These are phyloP conservation scores for Melieria omissa DNA, from an alignment of 2,888 invertebrate genomes.

Conservation along the genomic window DNA sequence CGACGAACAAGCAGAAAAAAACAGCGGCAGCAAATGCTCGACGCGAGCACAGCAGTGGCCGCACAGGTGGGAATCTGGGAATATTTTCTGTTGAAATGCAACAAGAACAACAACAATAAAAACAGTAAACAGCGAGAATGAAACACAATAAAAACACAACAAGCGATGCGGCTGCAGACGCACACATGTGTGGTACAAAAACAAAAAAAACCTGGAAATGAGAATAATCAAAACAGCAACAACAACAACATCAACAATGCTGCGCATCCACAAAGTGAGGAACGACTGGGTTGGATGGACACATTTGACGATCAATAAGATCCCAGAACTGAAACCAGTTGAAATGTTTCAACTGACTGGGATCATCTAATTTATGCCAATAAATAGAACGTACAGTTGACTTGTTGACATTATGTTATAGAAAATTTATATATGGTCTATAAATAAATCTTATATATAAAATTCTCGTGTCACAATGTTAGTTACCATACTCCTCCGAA, in stretches of 20 bases:
- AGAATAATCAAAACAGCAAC: slow-evolving; percentile 14
- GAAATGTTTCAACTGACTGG: too few relatives aligned
- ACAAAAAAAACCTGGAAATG: background rate
- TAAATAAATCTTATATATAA: too few relatives aligned
- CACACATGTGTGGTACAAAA: slow-evolving; percentile 9
- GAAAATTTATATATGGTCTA: too few relatives aligned
- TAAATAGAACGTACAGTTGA: too few relatives aligned
- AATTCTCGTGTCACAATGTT: too few relatives aligned
- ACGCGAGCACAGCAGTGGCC: slow-evolving; percentile 15
- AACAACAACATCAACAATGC: slow-evolving; percentile 11
- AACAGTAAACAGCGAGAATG: slow-evolving; percentile 27
- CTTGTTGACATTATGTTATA: too few relatives aligned
- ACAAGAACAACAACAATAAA: slow-evolving; percentile 16
- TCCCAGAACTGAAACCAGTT: too few relatives aligned
- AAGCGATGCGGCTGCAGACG: slow-evolving; percentile 10
- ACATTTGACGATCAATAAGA: background rate
- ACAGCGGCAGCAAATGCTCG: slow-evolving; percentile 13
- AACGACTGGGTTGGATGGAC: background rate
- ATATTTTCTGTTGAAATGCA: slow-evolving; percentile 39
- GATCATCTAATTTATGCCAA: too few relatives aligned
- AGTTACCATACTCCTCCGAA: too few relatives aligned
- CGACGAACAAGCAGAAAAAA: slow-evolving; percentile 8
- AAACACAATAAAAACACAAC: slow-evolving; percentile 11
- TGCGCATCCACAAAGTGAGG: too few relatives aligned
- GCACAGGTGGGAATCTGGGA: slow-evolving; percentile 50